Evolutionary conservation across 1,140 invertebrate species (phyloP).

Genomic region (Fragariocoptes setiger): DNA sequence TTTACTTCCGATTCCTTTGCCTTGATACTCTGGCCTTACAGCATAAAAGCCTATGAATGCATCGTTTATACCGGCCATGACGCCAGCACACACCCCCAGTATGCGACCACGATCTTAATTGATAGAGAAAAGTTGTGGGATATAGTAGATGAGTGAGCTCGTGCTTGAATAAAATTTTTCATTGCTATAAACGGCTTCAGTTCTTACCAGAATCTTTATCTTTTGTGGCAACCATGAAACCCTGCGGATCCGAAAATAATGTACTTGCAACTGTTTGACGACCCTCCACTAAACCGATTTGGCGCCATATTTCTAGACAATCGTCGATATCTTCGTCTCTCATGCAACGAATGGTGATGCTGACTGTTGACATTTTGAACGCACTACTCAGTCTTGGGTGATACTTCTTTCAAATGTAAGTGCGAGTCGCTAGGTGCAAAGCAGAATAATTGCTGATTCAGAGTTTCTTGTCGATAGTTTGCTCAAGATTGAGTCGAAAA

Average conservation of each 20-base stretch:
- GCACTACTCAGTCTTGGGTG: not conserved
- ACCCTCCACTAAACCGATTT: constrained; percentile 11
- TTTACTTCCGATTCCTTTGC: constrained; percentile 10
- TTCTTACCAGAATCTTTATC: constrained; percentile 1
- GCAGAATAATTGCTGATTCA: too few relatives aligned
- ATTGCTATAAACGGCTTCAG: too few relatives aligned
- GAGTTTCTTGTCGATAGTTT: too few relatives aligned
- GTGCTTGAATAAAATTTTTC: too few relatives aligned
- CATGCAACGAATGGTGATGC: constrained; percentile 8
- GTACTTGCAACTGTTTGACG: constrained; percentile 10
- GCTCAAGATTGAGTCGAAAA: too few relatives aligned
- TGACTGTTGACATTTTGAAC: not conserved
- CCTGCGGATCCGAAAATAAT: constrained; percentile 10
- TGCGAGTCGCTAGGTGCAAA: too few relatives aligned
- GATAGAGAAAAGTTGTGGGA: too few relatives aligned
- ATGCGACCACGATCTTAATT: constrained; percentile 9
- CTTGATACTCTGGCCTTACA: constrained; percentile 10
- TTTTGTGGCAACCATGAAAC: constrained; percentile 11
- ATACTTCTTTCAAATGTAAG: not conserved
- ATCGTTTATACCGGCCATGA: constrained; percentile 8
- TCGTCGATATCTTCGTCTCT: constrained; percentile 7
- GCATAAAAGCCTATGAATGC: constrained; percentile 12
- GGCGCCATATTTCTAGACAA: constrained; percentile 11
- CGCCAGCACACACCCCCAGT: constrained; percentile 10
- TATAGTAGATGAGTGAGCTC: too few relatives aligned